Conservation (phyloP, 2,888 invertebrate species). For the Cheilosia soror region DNA sequence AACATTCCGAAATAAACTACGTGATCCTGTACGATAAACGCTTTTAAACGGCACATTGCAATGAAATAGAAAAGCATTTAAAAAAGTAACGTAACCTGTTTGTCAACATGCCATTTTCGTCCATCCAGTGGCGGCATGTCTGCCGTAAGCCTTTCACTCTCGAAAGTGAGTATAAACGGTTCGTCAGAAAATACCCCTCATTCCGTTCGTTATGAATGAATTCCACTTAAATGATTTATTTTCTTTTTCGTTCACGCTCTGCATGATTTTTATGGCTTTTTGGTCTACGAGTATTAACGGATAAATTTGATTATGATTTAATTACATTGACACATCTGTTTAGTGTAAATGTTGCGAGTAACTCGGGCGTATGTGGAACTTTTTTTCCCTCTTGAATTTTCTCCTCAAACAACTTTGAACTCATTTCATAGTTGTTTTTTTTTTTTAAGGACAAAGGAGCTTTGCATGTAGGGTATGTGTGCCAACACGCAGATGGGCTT, state of each 20-base stretch:
- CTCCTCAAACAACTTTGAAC: too few species aligned
- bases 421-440: too few species aligned
- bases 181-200: slow-evolving; percentile 6
- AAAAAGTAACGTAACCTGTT: slow-evolving; percentile 38
- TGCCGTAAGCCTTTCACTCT: slow-evolving; percentile 68
- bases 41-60: slow-evolving; percentile 28
- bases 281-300: slow-evolving; percentile 5
- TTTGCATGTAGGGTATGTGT: too few species aligned
- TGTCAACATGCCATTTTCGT: slow-evolving; percentile 68
- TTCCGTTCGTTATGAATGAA: slow-evolving; percentile 6
- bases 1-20: slow-evolving; percentile 46
- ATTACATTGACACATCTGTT: slow-evolving; percentile 8
- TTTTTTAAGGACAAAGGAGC: too few species aligned
- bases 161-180: slow-evolving; percentile 41
- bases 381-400: neutral
- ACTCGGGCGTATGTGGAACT: slow-evolving; percentile 25
- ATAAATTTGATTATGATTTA: slow-evolving; percentile 5
- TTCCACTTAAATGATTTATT: slow-evolving; percentile 24
- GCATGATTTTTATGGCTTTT: slow-evolving; percentile 9
- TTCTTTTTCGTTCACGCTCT: neutral
- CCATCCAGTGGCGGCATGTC: slow-evolving; percentile 8
- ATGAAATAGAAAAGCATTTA: slow-evolving; percentile 19
- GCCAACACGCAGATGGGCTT: too few species aligned
- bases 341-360: neutral
- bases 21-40: slow-evolving; percentile 44